phyloP scores from a whole-genome alignment of 2,797 vertebrate species.

The Helarctos malayanus region DNA sequence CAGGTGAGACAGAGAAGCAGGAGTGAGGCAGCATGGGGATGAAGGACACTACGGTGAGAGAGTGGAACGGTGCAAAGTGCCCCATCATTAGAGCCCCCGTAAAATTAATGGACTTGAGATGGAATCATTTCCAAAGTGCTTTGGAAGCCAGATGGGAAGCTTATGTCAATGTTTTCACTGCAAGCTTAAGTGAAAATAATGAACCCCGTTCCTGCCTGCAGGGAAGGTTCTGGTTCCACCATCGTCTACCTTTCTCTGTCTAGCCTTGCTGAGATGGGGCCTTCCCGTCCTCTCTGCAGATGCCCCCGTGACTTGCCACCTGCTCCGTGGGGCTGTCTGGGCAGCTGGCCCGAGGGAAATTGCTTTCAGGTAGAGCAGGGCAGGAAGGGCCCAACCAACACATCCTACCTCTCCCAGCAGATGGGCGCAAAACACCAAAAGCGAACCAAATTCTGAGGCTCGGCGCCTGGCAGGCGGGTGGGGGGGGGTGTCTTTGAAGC shows the following conservation, averaged over 20 bases:
- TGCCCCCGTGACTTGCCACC: background rate
- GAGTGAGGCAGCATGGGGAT: background rate
- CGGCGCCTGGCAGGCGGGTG: background rate
- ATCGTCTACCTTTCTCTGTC: background rate
- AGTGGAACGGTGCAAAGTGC: background rate
- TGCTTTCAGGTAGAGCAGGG: background rate
- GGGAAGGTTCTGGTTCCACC: background rate
- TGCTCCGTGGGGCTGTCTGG: background rate
- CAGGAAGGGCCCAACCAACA: background rate
- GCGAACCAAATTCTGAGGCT: background rate
- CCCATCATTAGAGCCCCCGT: slow-evolving; percentile 14
- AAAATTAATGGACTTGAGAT: slow-evolving; percentile 52
- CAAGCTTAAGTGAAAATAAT: slow-evolving; percentile 29
- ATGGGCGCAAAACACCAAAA: background rate
- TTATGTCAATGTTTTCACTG: slow-evolving; percentile 65
- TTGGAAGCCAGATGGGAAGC: slow-evolving; percentile 71
- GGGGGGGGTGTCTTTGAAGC: background rate
- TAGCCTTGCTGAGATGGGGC: background rate
- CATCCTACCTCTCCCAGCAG: background rate
- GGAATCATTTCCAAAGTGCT: slow-evolving; percentile 23
- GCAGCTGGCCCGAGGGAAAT: background rate
- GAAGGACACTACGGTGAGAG: background rate
- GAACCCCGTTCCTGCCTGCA: slow-evolving; percentile 16
- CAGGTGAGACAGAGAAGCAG: background rate
- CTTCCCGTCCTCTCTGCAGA: background rate